A percentile compares a stretch with the other conserved stretches of the same genome.
Conservation (phyloP, 2,113 vertebrate species). For the Bagarius yarrelli region DNA sequence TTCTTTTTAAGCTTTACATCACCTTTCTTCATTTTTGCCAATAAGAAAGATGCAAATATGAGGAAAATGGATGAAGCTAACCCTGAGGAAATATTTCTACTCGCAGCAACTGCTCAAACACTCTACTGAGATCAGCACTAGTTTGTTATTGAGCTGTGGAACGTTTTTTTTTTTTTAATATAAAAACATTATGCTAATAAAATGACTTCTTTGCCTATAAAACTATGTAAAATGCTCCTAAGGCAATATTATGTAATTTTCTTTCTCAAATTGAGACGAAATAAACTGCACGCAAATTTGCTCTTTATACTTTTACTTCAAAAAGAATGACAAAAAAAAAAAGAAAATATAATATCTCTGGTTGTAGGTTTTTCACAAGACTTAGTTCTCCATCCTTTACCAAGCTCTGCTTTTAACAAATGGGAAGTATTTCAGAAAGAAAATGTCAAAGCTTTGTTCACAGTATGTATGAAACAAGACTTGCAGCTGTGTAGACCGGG, state of each 20-base stretch:
- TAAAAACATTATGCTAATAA: slow-evolving; percentile 37
- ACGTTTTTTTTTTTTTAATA: slow-evolving; percentile 39
- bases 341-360: slow-evolving; percentile 10
- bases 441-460: background rate
- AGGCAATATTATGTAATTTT: slow-evolving; percentile 17
- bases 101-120: background rate
- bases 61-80: background rate
- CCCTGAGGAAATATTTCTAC: slow-evolving; percentile 8
- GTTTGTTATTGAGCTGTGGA: background rate
- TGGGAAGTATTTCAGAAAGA: background rate
- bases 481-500: background rate
- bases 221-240: slow-evolving; percentile 17
- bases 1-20: background rate
- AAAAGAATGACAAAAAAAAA: background rate
- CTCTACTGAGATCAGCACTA: background rate
- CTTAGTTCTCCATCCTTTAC: background rate
- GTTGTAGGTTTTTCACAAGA: slow-evolving; percentile 21
- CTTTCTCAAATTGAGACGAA: slow-evolving; percentile 32
- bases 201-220: slow-evolving; percentile 31
- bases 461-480: background rate
- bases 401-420: background rate
- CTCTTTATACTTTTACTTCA: background rate
- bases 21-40: background rate
- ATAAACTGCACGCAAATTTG: slow-evolving; percentile 34
- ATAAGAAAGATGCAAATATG: background rate